Evolutionary conservation across 2,113 vertebrate species (phyloP), one percentile per base, ranked within the genome.

Genomic region (Hiodon tergisus): DNA sequence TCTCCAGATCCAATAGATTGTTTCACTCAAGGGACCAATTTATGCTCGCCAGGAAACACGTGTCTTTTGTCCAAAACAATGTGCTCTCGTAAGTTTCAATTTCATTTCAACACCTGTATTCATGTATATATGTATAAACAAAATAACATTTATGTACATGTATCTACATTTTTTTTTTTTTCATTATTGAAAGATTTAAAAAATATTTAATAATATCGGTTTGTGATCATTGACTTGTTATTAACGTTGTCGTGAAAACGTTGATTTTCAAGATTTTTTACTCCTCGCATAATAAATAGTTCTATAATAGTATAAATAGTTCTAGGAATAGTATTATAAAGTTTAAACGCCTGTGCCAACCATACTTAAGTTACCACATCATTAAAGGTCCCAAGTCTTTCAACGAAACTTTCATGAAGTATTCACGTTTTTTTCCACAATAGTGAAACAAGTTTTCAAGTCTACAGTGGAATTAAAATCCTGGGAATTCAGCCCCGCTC

Each of bases 1-100:
- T 54, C 51, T 52, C n/a, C 67, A 69, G 67, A 69, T 16, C 67
- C 51, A n/a, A 13, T 69, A 7, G 67, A 53, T 4, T 69, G 67
- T 54, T 69, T 69, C 67, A 52, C 7, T 17, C 10, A n/a, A 54
- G 67, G 13, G 2, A 69, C 50, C 8, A 17, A 69, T 53, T 17
- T 69, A 14, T 69, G 67, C 16, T 69, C 67, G 53, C 6, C n/a
- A 3, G 14, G 67, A n/a, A 69, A 69, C 53, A 52, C 11, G 8
- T 69, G 67, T 51, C 67, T 69, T 6, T 5, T 7, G 52, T 54
- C 67, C 31, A 53, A 69, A 46, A 52, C 50, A 4, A 51, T 69
- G 4, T 69, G 67, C 47, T 69, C 67, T 53, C 51, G 67, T 69
- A 53, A 69, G 67, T 69, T 13, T 4, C 46, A 57, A 7, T 57